Evolutionary conservation across 2,888 invertebrate genomes (phyloP).

Genomic region (Leptopilina drosophilae): DNA sequence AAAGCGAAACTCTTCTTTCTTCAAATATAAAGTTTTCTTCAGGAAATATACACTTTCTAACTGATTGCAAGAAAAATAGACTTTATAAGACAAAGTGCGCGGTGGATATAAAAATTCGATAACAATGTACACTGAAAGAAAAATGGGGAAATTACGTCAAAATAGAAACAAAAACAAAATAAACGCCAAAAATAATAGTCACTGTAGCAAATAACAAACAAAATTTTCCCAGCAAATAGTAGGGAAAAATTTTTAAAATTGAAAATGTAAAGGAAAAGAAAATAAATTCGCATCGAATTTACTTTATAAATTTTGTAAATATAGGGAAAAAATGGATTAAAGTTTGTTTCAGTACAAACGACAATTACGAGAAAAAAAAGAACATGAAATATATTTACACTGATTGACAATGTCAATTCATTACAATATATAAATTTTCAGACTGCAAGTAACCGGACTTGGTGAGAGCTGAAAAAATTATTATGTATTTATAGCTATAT

Average conservation of each 20-base stretch:
- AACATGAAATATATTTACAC: conserved; percentile 34
- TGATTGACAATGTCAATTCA: conserved; percentile 1
- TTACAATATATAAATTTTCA: conserved; percentile 27
- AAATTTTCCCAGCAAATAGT: too few relatives aligned
- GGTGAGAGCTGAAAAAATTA: conserved; percentile 22
- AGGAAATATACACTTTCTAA: not conserved
- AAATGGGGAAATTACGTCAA: not conserved
- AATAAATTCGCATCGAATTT: not conserved
- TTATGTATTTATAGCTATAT: not conserved
- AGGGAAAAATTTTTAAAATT: too few relatives aligned
- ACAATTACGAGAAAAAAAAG: conserved; percentile 31
- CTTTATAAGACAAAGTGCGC: not conserved
- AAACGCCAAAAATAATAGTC: too few relatives aligned
- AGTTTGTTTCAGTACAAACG: too few relatives aligned
- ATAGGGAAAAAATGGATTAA: too few relatives aligned
- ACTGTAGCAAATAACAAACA: too few relatives aligned
- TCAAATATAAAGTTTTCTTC: not conserved
- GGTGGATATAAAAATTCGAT: not conserved
- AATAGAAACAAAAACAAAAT: too few relatives aligned
- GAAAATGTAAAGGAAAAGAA: not conserved
- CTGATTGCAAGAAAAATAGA: conserved; percentile 6
- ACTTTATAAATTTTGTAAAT: too few relatives aligned
- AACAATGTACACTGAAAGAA: not conserved
- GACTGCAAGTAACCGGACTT: conserved; percentile 4
- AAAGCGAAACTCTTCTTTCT: conserved; percentile 15